These are phyloP conservation scores for Noctua janthina DNA, from an alignment of 2,888 invertebrate species.

Conservation along the genomic window DNA sequence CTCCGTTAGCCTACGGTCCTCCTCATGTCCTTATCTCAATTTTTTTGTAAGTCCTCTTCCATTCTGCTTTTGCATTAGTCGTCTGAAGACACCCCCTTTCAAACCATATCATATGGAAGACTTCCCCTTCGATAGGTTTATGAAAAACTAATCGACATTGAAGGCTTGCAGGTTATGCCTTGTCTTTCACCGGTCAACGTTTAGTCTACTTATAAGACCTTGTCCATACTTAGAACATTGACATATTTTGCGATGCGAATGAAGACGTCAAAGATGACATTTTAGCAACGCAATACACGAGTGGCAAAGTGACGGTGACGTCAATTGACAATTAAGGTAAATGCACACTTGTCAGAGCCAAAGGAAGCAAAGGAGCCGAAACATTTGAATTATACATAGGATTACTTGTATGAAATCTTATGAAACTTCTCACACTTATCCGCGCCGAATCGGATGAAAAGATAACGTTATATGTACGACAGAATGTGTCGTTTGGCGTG, in stretches of 20 bases:
- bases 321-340: background rate
- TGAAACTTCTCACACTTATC: no score
- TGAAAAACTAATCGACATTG: background rate
- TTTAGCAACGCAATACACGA: background rate
- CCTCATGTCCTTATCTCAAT: background rate
- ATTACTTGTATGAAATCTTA: no score
- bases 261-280: slow-evolving; percentile 5
- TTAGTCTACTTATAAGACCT: background rate
- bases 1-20: background rate
- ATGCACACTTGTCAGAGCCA: background rate
- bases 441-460: no score
- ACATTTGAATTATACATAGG: no score
- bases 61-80: background rate
- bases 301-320: background rate
- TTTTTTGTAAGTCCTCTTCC: background rate
- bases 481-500: no score
- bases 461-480: no score
- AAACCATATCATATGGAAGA: background rate
- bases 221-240: background rate
- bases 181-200: background rate
- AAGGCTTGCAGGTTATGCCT: slow-evolving; percentile 91
- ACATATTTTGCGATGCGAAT: slow-evolving; percentile 1
- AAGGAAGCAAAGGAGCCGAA: background rate
- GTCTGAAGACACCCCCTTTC: background rate
- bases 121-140: no score